Evolutionary conservation across 30 jellyfish, hydroid and myxozoan genomes (phyloP).

Genomic region (Aurelia sp.): DNA sequence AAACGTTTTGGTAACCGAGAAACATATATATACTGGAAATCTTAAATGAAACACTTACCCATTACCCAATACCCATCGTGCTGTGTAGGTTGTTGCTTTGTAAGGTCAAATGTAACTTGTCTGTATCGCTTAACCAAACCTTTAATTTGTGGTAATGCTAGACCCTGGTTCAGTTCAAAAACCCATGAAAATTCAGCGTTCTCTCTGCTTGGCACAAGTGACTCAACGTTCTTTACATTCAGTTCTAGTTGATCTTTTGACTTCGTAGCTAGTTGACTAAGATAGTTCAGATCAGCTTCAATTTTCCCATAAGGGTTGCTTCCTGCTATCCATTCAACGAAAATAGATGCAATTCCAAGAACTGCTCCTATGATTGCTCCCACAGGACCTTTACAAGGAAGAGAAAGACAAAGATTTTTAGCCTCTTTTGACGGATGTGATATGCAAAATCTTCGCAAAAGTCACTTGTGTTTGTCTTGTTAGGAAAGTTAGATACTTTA

Average conservation of each 20-base stretch:
- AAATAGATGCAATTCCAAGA: slow-evolving; percentile 30
- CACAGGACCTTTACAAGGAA: slow-evolving; percentile 1
- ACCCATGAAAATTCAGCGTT: slow-evolving; percentile 42
- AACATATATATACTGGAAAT: too few relatives aligned
- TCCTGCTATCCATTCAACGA: slow-evolving; percentile 19
- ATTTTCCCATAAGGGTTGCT: slow-evolving; percentile 35
- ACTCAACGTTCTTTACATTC: slow-evolving; percentile 2
- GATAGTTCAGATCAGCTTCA: neutral
- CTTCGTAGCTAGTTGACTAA: slow-evolving; percentile 10
- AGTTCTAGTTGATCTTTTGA: slow-evolving; percentile 26
- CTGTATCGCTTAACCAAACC: too few relatives aligned
- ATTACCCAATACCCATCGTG: slow-evolving; percentile 25
- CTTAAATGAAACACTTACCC: neutral
- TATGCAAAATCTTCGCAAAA: too few relatives aligned
- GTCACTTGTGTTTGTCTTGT: too few relatives aligned
- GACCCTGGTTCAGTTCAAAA: slow-evolving; percentile 32
- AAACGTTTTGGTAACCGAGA: too few relatives aligned
- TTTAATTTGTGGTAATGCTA: neutral
- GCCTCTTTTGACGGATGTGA: too few relatives aligned
- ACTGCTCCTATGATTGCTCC: slow-evolving; percentile 48
- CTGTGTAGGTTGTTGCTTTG: neutral
- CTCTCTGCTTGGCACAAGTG: slow-evolving; percentile 30
- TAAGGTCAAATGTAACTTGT: too few relatives aligned
- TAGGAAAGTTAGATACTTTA: too few relatives aligned
- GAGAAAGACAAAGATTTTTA: too few relatives aligned